Conservation (phyloP, 2,888 invertebrate species). For the Smittia sp. region DNA sequence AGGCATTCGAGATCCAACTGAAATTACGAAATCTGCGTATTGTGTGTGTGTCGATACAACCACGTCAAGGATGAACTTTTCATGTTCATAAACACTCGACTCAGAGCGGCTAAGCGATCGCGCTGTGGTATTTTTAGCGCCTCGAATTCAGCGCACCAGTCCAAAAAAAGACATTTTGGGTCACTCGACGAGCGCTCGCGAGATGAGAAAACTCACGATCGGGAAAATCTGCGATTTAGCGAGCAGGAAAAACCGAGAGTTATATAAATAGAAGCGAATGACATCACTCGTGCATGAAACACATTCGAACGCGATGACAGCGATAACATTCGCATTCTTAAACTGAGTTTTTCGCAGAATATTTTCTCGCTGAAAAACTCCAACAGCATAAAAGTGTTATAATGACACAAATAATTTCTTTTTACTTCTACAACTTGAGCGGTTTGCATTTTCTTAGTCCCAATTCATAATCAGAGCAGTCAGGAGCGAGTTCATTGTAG, state of each 20-base stretch:
- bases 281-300: not conserved
- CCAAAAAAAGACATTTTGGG: constrained; percentile 39
- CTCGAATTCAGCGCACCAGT: constrained; percentile 5
- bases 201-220: not conserved
- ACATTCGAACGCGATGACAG: not conserved
- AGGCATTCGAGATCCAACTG: constrained; percentile 5
- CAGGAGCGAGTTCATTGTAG: no score
- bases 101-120: not conserved
- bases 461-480: no score
- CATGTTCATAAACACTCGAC: not conserved
- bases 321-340: not conserved
- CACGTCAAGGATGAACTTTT: constrained; percentile 6
- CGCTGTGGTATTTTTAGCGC: not conserved
- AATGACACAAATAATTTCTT: no score
- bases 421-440: no score
- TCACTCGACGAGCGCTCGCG: not conserved
- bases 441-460: no score
- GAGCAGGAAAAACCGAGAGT: not conserved
- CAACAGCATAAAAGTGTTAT: no score
- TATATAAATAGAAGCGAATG: not conserved
- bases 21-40: constrained; percentile 9
- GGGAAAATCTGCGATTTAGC: constrained; percentile 12
- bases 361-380: not conserved
- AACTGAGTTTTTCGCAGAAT: not conserved
- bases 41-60: not conserved